Evolutionary conservation across 2,113 vertebrate species (phyloP), one percentile per base, ranked within the genome.

Genomic region (Speoplatyrhinus poulsoni): DNA sequence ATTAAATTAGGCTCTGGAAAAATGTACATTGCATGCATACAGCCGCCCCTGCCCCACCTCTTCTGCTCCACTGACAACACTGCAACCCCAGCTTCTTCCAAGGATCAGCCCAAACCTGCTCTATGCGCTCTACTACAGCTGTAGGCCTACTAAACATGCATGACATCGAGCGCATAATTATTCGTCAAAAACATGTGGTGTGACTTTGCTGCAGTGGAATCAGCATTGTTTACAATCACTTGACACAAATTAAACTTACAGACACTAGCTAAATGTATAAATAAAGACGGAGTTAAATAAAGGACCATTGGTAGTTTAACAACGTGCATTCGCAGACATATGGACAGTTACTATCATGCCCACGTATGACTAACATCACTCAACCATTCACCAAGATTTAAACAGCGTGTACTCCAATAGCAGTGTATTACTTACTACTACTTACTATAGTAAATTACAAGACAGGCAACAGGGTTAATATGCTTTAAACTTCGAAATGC

Each of bases 131-230:
- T 26, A 26, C 26, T 26, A n/a, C 12, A 57, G 55, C 17, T 26
- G 16, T 26, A 26, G 26, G 26, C 2, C 26, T 26, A 10, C 55
- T 19, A 19, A 9, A 57, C 10, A 9, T 48, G 32, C 17, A 60
- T 67, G 64, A 66, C 62, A 64, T 32, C 54, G 61, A 48, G 16
- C 13, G 60, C 46, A 82, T 55, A 61, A 55, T 36, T 62, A 12
- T 46, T 6, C 41, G 33, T 50, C 41, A 62, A 70, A 67, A 6
- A 63, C 57, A 47, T 47, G 36, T 41, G 36, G 36, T 41, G 36
- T 4, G 36, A 41, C 36, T 41, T 66, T 33, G 46, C 78, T 76
- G 73, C 76, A 74, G 12, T 83, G 79, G 77, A 81, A 72, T 72
- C 79, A 76, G 17, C 70, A 36, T 55, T 50, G 64, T 60, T 67